These are phyloP conservation scores for Pleuronectes platessa DNA, from an alignment of 2,113 vertebrate species.

Conservation along the genomic window DNA sequence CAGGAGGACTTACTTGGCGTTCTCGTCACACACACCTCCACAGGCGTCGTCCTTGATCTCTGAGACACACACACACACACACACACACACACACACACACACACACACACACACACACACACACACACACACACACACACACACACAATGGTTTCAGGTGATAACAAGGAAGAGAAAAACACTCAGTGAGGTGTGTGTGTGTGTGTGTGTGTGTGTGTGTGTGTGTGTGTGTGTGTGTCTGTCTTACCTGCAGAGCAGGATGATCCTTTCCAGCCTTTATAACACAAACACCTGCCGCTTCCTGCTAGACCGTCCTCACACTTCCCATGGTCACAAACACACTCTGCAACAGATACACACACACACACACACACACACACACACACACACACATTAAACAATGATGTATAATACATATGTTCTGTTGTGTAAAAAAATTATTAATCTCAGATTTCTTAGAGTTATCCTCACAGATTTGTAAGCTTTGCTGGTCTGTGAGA, in stretches of 20 bases:
- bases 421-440: too few relatives aligned
- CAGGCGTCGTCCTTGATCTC: constrained; percentile 86
- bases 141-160: constrained; percentile 7
- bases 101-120: background rate
- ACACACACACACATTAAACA: constrained; percentile 8
- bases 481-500: background rate
- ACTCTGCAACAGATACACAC: constrained; percentile 81
- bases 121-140: constrained; percentile 20
- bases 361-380: constrained; percentile 31
- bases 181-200: background rate
- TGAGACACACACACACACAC: constrained; percentile 58
- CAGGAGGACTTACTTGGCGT: constrained; percentile 88
- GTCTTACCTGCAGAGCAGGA: constrained; percentile 87
- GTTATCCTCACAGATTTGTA: background rate
- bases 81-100: constrained; percentile 17
- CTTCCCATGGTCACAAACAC: constrained; percentile 87
- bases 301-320: constrained; percentile 90
- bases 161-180: background rate
- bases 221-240: background rate
- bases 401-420: too few relatives aligned
- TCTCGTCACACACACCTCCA: constrained; percentile 85
- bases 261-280: constrained; percentile 89
- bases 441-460: too few relatives aligned
- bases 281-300: constrained; percentile 89
- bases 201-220: constrained; percentile 10